These are phyloP conservation scores for Chaenocephalus aceratus DNA, from an alignment of 2,113 vertebrate species.

Conservation along the genomic window DNA sequence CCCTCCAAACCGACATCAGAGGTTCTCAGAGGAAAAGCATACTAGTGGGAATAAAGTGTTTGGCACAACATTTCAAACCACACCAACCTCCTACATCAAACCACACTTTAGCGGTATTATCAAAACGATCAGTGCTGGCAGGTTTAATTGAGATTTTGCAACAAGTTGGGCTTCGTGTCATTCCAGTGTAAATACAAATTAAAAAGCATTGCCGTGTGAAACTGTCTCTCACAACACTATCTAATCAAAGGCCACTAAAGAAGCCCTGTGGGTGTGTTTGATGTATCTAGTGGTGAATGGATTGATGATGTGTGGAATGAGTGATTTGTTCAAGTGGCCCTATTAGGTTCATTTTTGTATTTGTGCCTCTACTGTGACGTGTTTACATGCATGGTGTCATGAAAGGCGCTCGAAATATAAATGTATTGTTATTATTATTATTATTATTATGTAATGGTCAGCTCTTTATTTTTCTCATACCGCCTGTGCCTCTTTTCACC, in stretches of 20 bases:
- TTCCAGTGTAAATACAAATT: background rate
- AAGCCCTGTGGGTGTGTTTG: background rate
- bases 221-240: background rate
- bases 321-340: too few relatives aligned
- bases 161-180: background rate
- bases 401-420: too few relatives aligned
- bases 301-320: too few relatives aligned
- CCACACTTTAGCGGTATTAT: background rate
- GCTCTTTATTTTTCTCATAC: too few relatives aligned
- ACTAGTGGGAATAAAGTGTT: background rate
- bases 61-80: background rate
- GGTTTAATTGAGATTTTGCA: slow-evolving; percentile 4
- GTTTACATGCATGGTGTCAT: too few relatives aligned
- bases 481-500: too few relatives aligned
- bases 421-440: too few relatives aligned
- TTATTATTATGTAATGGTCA: too few relatives aligned
- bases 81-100: background rate
- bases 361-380: too few relatives aligned
- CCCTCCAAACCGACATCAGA: background rate
- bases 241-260: background rate
- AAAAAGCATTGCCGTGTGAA: too few relatives aligned
- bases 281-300: background rate
- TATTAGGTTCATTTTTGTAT: too few relatives aligned
- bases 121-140: background rate
- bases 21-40: slow-evolving; percentile 7